Percentiles rank a stretch among this genome's conserved stretches.
phyloP scores from a whole-genome alignment of 2,888 invertebrate genomes.

The Campoplex capitator region DNA sequence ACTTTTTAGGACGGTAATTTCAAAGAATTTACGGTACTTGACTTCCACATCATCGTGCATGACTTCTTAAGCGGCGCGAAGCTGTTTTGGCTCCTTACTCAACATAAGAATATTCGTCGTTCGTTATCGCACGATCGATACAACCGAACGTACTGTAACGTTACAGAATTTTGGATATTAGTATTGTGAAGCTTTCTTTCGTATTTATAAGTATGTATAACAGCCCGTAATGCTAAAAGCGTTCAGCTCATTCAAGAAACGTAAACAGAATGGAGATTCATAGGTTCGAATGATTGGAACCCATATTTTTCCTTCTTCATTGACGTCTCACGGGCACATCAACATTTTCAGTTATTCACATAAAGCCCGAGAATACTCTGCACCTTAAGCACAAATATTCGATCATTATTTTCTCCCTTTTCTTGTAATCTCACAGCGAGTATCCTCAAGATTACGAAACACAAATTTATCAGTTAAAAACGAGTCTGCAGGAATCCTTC shows the following conservation, averaged over 20 bases:
- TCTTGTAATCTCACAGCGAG: not conserved
- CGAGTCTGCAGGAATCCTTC: slow-evolving; percentile 1
- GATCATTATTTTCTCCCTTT: not conserved
- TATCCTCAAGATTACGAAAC: not conserved
- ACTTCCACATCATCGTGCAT: not conserved
- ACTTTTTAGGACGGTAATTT: not conserved
- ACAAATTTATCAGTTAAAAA: slow-evolving; percentile 8
- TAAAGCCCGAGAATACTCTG: not conserved
- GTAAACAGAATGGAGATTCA: slow-evolving; percentile 45
- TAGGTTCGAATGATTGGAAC: not conserved
- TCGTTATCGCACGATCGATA: not conserved
- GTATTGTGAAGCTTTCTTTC: slow-evolving; percentile 1
- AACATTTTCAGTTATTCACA: not conserved
- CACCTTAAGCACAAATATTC: not conserved
- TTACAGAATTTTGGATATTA: not conserved
- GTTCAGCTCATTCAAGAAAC: slow-evolving; percentile 56
- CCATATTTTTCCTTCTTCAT: slow-evolving; percentile 7
- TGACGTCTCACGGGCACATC: not conserved
- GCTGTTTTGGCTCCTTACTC: not conserved
- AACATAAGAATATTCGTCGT: not conserved
- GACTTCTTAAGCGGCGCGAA: not conserved
- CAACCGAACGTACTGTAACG: not conserved
- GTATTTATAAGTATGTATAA: not conserved
- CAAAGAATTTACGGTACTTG: not conserved
- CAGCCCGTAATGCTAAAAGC: not conserved